phyloP scores from a whole-genome alignment of 2,888 invertebrate species.

The Alloscopus bannaensis region DNA sequence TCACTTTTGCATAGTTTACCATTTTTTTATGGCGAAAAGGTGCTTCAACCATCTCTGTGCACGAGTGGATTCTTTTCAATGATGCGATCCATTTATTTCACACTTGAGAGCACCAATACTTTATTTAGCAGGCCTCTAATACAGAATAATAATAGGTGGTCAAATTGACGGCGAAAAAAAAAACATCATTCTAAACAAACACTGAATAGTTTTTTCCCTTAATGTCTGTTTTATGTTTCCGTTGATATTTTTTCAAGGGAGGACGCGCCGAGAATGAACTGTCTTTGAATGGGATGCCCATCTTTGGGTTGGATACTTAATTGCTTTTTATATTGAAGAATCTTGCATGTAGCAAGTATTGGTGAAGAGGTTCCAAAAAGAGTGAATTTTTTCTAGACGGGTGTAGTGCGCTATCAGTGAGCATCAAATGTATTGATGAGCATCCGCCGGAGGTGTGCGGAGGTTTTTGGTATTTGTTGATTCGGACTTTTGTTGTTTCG shows the following conservation, averaged over 20 bases:
- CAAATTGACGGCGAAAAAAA: conserved; percentile 9
- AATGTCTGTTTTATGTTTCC: conserved; percentile 16
- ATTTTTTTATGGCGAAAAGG: no score
- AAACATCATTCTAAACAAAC: no score
- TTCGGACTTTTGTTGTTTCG: no score
- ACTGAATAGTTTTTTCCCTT: conserved; percentile 9
- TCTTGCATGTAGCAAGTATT: not conserved
- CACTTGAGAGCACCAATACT: conserved; percentile 33
- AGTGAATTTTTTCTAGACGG: no score
- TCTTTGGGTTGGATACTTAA: conserved; percentile 45
- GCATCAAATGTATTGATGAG: no score
- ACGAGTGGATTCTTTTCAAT: no score
- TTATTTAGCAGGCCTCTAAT: conserved; percentile 20
- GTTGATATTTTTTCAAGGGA: not conserved
- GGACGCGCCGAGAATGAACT: conserved; percentile 13
- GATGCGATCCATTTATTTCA: conserved; percentile 54
- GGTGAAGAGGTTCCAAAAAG: conserved; percentile 50
- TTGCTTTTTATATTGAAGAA: conserved; percentile 26
- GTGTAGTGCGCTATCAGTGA: no score
- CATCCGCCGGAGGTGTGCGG: no score
- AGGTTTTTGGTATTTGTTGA: no score
- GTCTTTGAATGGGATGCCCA: conserved; percentile 25
- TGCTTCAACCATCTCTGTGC: no score
- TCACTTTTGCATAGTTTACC: not conserved
- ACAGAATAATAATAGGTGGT: conserved; percentile 30